Evolutionary conservation across 2,797 vertebrate genomes (phyloP).

Genomic region (Aythya fuligula): DNA sequence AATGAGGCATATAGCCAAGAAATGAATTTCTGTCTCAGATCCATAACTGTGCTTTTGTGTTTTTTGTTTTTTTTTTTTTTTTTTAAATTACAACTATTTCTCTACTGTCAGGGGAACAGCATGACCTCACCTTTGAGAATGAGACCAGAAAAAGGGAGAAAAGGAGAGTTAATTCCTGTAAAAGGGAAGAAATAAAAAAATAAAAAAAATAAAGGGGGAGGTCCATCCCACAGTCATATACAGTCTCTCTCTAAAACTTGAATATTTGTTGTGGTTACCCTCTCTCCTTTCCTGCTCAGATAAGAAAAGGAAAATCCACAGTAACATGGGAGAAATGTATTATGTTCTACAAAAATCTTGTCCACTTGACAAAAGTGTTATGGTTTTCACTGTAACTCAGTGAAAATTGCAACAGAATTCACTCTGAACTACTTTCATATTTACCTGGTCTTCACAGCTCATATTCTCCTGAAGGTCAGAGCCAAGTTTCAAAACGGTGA

Average conservation of each 20-base stretch:
- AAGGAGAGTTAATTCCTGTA: not conserved
- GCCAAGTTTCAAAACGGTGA: not conserved
- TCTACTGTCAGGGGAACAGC: not conserved
- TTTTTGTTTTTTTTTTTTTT: not conserved
- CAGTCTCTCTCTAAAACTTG: not conserved
- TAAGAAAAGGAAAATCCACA: not conserved
- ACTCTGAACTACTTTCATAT: not conserved
- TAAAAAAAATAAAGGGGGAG: too few relatives aligned
- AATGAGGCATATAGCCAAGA: not conserved
- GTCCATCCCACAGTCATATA: too few relatives aligned
- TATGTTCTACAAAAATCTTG: not conserved
- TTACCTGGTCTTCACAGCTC: not conserved
- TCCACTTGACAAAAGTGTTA: not conserved
- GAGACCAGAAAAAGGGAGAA: not conserved
- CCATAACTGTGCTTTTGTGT: not conserved
- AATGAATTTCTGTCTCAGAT: not conserved
- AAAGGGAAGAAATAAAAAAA: not conserved
- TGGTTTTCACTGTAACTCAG: not conserved
- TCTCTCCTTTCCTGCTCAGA: not conserved
- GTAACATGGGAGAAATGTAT: not conserved
- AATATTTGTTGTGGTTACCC: not conserved
- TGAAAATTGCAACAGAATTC: not conserved
- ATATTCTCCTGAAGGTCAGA: not conserved
- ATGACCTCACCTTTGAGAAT: not conserved
- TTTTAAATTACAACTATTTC: not conserved